Evolutionary conservation across 2,888 invertebrate genomes (phyloP).

Genomic region (Halocaridina rubra): DNA sequence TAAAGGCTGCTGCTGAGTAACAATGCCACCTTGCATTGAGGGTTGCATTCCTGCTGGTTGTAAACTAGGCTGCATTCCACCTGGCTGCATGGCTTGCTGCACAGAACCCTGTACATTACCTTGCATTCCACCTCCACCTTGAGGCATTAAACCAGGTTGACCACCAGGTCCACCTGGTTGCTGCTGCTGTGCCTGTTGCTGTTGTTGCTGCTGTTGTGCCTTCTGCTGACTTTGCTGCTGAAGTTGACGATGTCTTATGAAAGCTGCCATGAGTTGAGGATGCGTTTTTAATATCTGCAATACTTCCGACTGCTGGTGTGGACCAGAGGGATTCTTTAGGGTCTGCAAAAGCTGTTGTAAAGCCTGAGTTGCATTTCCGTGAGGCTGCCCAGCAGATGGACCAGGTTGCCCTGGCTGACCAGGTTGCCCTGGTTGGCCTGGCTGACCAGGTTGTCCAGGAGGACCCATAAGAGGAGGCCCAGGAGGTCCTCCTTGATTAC

Average conservation of each 20-base stretch:
- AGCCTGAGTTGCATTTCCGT: conserved; percentile 61
- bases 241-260: conserved; percentile 64
- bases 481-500: conserved; percentile 42
- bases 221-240: conserved; percentile 66
- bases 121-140: conserved; percentile 23
- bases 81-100: conserved; percentile 50
- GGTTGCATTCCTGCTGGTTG: conserved; percentile 58
- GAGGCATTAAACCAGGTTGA: conserved; percentile 54
- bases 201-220: conserved; percentile 68
- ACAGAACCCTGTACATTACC: conserved; percentile 38
- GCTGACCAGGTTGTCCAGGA: conserved; percentile 68
- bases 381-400: conserved; percentile 65
- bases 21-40: conserved; percentile 57
- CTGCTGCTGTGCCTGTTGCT: conserved; percentile 50
- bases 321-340: conserved; percentile 87
- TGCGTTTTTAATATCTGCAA: conserved; percentile 91
- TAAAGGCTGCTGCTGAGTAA: conserved; percentile 65
- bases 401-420: conserved; percentile 68
- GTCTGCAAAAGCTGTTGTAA: conserved; percentile 90
- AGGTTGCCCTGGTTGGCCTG: conserved; percentile 69
- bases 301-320: conserved; percentile 91
- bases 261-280: conserved; percentile 88
- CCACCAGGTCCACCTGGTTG: conserved; percentile 49
- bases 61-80: conserved; percentile 52
- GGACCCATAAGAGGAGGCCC: conserved; percentile 61